Evolutionary conservation across 53 echinoderm and acorn worm genomes (phyloP).

Genomic region (Patiria pectinifera): DNA sequence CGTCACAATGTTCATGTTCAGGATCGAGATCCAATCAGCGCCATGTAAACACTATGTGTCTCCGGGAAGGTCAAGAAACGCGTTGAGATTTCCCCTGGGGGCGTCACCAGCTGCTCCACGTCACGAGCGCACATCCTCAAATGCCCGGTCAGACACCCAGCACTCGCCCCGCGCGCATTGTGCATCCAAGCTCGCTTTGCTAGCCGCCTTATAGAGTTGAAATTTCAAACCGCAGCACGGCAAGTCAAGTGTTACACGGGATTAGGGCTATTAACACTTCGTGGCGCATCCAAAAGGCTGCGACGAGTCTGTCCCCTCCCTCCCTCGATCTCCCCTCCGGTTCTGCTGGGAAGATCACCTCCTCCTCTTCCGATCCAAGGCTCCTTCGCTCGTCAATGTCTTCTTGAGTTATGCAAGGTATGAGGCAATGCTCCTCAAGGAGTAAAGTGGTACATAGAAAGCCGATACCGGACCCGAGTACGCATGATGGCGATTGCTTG

Average conservation of each 20-base stretch:
- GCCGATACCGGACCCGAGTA: conserved; percentile 1
- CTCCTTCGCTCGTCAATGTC: not conserved
- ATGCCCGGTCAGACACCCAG: conserved; percentile 44
- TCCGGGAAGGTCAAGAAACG: conserved; percentile 50
- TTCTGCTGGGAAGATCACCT: not conserved
- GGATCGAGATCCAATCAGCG: conserved; percentile 44
- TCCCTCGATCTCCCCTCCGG: too few species aligned
- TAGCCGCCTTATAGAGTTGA: conserved; percentile 7
- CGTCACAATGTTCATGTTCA: conserved; percentile 31
- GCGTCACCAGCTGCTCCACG: not conserved
- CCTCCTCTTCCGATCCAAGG: not conserved
- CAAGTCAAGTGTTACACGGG: conserved; percentile 54
- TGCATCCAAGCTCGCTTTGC: not conserved
- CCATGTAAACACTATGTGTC: conserved; percentile 36
- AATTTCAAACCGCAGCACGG: conserved; percentile 40
- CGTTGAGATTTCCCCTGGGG: conserved; percentile 54
- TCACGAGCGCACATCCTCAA: not conserved
- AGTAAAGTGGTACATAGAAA: not conserved
- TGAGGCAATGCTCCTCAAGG: not conserved
- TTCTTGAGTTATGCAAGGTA: conserved; percentile 13
- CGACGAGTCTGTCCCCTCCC: not conserved
- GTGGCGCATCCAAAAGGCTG: not conserved
- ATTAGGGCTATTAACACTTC: conserved; percentile 37
- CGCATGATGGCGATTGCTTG: not conserved
- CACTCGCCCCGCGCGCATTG: not conserved